A percentile compares a stretch with the other conserved stretches of the same genome.
Conservation (phyloP, 2,888 invertebrate genomes). For the Sacculina carcini region DNA sequence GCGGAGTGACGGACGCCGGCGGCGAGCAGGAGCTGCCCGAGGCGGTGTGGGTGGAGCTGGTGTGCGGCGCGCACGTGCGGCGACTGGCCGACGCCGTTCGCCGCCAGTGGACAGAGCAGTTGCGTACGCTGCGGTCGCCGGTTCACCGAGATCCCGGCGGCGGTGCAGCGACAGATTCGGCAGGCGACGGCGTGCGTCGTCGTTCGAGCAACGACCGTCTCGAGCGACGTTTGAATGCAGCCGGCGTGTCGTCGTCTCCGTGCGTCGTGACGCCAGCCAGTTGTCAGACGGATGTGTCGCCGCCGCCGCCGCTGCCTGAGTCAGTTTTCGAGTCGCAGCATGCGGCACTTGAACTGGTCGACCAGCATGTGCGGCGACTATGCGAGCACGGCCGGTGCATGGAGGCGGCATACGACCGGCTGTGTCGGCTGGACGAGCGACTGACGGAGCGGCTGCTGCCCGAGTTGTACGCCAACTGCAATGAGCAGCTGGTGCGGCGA, state of each 20-base stretch:
- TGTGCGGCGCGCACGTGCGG: background rate
- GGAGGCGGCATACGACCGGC: too few species aligned
- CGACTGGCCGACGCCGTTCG: background rate
- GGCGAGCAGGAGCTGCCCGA: background rate
- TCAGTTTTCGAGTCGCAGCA: background rate
- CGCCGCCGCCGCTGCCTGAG: background rate
- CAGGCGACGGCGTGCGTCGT: too few species aligned
- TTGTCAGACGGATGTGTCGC: conserved; percentile 20
- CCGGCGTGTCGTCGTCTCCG: too few species aligned
- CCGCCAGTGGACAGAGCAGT: background rate
- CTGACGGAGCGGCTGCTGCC: too few species aligned
- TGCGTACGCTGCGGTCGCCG: too few species aligned
- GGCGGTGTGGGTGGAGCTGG: background rate
- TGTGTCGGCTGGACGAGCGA: too few species aligned
- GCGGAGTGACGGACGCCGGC: conserved; percentile 28
- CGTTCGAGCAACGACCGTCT: too few species aligned
- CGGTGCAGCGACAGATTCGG: too few species aligned
- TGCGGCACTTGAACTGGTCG: background rate
- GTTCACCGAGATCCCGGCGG: too few species aligned
- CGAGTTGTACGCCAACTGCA: conserved; percentile 28
- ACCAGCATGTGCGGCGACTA: conserved; percentile 27
- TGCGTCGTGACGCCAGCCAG: too few species aligned
- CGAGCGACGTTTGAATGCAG: too few species aligned
- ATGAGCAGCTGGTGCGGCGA: conserved; percentile 22
- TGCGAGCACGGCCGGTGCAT: conserved; percentile 35